A percentile compares a stretch with the other conserved stretches of the same genome.
phyloP scores from a whole-genome alignment of 1,140 invertebrate species.

The Capitella teleta region DNA sequence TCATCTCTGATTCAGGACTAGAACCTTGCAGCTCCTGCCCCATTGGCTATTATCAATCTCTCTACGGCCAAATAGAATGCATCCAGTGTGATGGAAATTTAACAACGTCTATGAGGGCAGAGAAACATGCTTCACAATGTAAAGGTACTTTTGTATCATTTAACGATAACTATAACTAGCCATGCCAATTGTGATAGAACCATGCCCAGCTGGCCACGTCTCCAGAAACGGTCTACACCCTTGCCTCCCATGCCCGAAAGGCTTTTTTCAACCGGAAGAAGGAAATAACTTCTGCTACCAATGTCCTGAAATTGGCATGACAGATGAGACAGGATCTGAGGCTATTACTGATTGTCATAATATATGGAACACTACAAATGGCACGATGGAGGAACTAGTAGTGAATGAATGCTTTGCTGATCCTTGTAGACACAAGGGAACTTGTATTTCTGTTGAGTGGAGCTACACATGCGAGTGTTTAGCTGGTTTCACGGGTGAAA shows the following conservation, averaged over 20 bases:
- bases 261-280: constrained; percentile 54
- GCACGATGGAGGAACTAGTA: neutral
- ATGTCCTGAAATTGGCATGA: constrained; percentile 30
- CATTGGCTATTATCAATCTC: constrained; percentile 50
- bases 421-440: constrained; percentile 52
- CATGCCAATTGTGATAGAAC: constrained; percentile 42
- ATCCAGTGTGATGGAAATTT: constrained; percentile 78
- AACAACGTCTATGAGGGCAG: constrained; percentile 80
- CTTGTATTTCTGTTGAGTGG: constrained; percentile 9
- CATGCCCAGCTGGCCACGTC: constrained; percentile 85
- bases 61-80: constrained; percentile 49
- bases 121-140: constrained; percentile 44
- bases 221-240: constrained; percentile 89
- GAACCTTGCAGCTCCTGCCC: constrained; percentile 52
- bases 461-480: constrained; percentile 9
- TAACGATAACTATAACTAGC: neutral
- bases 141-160: constrained; percentile 43
- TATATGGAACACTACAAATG: neutral
- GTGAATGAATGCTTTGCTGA: constrained; percentile 26
- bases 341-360: constrained; percentile 12
- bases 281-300: constrained; percentile 41
- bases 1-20: constrained; percentile 43
- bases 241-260: constrained; percentile 83
- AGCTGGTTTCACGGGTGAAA: constrained; percentile 7
- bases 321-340: constrained; percentile 21